Base-by-base conservation (phyloP, 2,113 vertebrate genomes). In the Panthera uncia region DNA sequence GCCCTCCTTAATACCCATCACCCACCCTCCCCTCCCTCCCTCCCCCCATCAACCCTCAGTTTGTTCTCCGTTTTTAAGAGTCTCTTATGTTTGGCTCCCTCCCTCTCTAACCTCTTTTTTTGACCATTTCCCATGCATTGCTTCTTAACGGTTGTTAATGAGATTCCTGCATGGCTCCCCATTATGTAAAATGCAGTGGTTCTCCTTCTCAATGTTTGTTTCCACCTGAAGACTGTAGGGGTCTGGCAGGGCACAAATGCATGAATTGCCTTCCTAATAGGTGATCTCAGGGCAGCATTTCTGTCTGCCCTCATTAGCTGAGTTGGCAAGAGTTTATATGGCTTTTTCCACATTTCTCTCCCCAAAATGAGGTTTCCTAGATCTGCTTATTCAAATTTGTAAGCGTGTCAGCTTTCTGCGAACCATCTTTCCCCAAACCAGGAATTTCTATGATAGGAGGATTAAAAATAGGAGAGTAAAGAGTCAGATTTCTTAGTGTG, bases 211-310 rank as follows among this genome's bases (percentile, higher is more conserved):
- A 7, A 23, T 2, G 23, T 23, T 4, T 84, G 41, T 52, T 81
- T 81, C 73, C 41, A 4, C 15, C 15, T 3, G 12, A 69, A 57
- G 80, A 27, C 13, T 0, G 2, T 18, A 50, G 66, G 38, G 76
- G 0, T 13, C 57, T 23, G 41, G 65, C 6, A 1, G 48, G 27
- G 38, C 7, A 25, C 10, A 1, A 16, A 2, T 0, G 9, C 14
- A 8, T 12, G 6, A 74, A 57, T 16, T n/a, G 12, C 57, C 33
- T 61, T 86, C 38, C 66, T 10, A 5, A 12, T 14, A 63, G 36
- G 12, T 48, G 41, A 13, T 45, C 52, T 16, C 1, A 3, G 18
- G 2, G 61, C 33, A 38, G 29, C 25, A 41, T 45, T 25, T 65
- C 48, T 48, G 33, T 31, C 74, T 94, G 31, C 27, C 27, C 16